Conservation (phyloP, 1,140 invertebrate species). For the Eciton burchellii region DNA sequence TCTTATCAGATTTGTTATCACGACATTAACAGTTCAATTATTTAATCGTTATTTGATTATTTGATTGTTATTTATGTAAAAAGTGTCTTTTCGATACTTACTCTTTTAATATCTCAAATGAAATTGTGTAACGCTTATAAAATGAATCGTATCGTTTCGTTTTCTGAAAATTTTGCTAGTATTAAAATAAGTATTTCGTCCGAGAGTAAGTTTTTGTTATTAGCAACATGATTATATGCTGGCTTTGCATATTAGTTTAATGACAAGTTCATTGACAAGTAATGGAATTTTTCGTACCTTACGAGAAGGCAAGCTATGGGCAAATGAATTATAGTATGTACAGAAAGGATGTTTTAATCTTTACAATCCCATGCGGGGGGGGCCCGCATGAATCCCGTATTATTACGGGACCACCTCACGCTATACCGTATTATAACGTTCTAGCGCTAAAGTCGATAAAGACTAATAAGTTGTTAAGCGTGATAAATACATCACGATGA, state of each 20-base stretch:
- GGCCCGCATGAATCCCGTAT: constrained; percentile 30
- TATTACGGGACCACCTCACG: constrained; percentile 32
- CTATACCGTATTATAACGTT: constrained; percentile 50
- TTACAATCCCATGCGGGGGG: neutral
- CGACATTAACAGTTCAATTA: too few species aligned
- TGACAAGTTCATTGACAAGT: neutral
- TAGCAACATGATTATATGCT: neutral
- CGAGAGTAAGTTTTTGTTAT: neutral
- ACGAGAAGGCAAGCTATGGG: neutral
- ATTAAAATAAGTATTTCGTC: neutral
- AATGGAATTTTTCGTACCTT: neutral
- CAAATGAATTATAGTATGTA: neutral
- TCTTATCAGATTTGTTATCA: too few species aligned
- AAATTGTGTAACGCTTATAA: neutral
- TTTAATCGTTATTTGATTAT: too few species aligned
- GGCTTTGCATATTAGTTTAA: neutral
- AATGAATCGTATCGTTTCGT: neutral
- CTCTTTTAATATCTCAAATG: neutral
- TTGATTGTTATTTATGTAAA: too few species aligned
- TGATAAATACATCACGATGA: neutral
- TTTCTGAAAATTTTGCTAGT: neutral
- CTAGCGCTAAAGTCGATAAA: constrained; percentile 36
- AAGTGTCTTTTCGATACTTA: neutral
- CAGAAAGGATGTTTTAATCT: constrained; percentile 18
- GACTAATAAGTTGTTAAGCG: constrained; percentile 27